Base-by-base conservation (phyloP, 1,140 invertebrate genomes). In the Anthonomus grandis region DNA sequence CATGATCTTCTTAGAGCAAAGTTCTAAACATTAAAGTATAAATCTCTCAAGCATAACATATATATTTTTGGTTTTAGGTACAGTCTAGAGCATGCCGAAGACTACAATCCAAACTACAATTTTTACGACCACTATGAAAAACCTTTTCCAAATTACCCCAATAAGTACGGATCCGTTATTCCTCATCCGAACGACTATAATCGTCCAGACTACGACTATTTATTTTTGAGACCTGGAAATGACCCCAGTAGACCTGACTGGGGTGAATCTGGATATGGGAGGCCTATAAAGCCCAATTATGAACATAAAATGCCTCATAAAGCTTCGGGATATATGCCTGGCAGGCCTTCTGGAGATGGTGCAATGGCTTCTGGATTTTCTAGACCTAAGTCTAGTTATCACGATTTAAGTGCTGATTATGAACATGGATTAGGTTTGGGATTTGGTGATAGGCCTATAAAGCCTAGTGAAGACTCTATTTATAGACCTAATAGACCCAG, bases 161-260 rank as follows among this genome's bases (percentile, higher is more conserved):
- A 54, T 22, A 60, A 46, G 57, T 65, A 65, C 21, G 64, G 60
- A 4, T 65, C 64, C 4, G 44, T 63, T 8, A 64, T 65, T 38
- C 61, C 64, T n/a, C 61, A 61, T 36, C 64, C 64, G 0, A 37
- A 63, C 12, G 36, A 58, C 13, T 62, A 64, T 15, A 54, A 58
- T 31, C 62, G 54, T 21, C 17, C 36, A n/a, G 9, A 25, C 13
- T 41, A 52, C 8, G 57, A 54, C 18, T 61, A 61, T 15, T 23
- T 56, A 13, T 57, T 56, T 10, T 9, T 24, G 1, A 27, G 44
- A 2, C 36, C 48, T 9, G 23, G 39, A 13, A 10, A 34, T 5
- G 27, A 36, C 10, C 15, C 22, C 4, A 36, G 21, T 6, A 6
- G 23, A 13, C 50, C 37, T 3, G n/a, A 10, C 15, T 22, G 27